Conservation (phyloP, 2,888 invertebrate genomes). For the Meganola albula region DNA sequence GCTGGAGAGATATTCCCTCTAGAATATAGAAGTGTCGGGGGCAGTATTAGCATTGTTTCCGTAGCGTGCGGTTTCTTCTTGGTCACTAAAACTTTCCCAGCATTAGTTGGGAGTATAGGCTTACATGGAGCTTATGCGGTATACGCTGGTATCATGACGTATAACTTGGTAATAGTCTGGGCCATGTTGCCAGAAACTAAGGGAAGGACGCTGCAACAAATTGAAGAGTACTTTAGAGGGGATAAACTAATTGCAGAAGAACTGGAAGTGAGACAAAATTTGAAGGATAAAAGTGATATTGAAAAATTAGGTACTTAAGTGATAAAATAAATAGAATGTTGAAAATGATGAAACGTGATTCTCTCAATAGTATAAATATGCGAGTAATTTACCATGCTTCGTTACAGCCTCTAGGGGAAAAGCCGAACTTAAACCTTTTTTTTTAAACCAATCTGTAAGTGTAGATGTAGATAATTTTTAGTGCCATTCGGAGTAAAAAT, state of each 20-base stretch:
- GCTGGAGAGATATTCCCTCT: constrained; percentile 81
- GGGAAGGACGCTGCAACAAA: constrained; percentile 79
- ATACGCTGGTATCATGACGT: constrained; percentile 68
- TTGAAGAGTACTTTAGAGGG: constrained; percentile 73
- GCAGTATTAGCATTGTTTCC: constrained; percentile 75
- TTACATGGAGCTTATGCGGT: constrained; percentile 71
- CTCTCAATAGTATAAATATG: too few species aligned
- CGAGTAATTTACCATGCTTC: too few species aligned
- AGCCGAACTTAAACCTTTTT: too few species aligned
- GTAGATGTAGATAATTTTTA: too few species aligned
- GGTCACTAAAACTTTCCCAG: constrained; percentile 78
- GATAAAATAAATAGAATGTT: constrained; percentile 13
- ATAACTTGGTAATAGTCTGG: constrained; percentile 66
- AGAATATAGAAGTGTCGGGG: constrained; percentile 75
- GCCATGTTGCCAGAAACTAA: constrained; percentile 81
- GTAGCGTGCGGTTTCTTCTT: constrained; percentile 75
- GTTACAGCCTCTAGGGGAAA: too few species aligned
- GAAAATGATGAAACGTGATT: too few species aligned
- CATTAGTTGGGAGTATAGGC: constrained; percentile 62
- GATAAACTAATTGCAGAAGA: constrained; percentile 30
- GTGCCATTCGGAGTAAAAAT: too few species aligned
- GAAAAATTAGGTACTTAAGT: constrained; percentile 23
- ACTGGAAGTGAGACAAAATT: constrained; percentile 18
- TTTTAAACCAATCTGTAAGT: too few species aligned
- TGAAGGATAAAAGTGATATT: constrained; percentile 19